Evolutionary conservation across 2,888 invertebrate species (phyloP).

Genomic region (Cerceris ruficornis): DNA sequence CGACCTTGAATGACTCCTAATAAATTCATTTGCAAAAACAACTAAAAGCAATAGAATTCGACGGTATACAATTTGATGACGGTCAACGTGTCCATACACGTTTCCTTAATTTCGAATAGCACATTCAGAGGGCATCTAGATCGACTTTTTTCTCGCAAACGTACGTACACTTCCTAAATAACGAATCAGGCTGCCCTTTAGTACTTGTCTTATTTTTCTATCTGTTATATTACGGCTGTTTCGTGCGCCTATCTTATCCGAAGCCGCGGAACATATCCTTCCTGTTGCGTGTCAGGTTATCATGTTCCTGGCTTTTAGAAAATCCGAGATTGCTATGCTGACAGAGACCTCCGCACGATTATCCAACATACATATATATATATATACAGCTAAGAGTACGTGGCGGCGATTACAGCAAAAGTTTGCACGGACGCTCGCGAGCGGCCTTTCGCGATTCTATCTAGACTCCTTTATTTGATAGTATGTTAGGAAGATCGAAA

Average conservation of each 20-base stretch:
- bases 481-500: conserved; percentile 14
- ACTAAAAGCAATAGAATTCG: no score
- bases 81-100: no score
- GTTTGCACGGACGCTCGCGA: conserved; percentile 23
- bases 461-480: conserved; percentile 27
- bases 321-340: conserved; percentile 47
- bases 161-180: not conserved
- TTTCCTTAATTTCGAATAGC: no score
- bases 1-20: no score
- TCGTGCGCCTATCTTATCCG: conserved; percentile 40
- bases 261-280: conserved; percentile 49
- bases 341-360: conserved; percentile 47
- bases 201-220: conserved; percentile 22
- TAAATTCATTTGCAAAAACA: no score
- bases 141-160: no score
- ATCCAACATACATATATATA: conserved; percentile 32
- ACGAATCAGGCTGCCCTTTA: not conserved
- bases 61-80: no score
- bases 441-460: conserved; percentile 28
- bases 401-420: conserved; percentile 29
- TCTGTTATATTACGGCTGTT: conserved; percentile 24
- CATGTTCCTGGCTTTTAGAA: conserved; percentile 44
- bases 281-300: conserved; percentile 58
- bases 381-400: conserved; percentile 3
- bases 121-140: no score